Percentiles rank a stretch among this genome's conserved stretches.
These are phyloP conservation scores for Diplodus puntazzo DNA, from an alignment of 2,797 vertebrate genomes.

Conservation along the genomic window DNA sequence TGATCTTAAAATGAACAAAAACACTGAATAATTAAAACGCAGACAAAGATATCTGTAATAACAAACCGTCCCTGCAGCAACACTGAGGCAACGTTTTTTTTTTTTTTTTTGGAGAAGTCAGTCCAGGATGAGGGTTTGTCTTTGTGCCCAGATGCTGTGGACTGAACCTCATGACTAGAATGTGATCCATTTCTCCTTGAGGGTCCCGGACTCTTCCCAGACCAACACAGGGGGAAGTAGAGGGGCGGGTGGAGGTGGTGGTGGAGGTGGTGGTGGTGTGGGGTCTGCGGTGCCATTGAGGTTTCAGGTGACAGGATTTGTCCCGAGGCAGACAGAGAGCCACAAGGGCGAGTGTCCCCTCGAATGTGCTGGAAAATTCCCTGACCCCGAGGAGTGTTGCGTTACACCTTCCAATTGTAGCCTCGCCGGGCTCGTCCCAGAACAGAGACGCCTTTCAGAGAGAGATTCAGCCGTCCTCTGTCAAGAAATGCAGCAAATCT, in stretches of 20 bases:
- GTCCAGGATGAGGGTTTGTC: conserved; percentile 46
- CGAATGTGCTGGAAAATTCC: conserved; percentile 71
- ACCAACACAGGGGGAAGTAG: conserved; percentile 21
- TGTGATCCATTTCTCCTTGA: conserved; percentile 69
- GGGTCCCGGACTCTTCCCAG: conserved; percentile 57
- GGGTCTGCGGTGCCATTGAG: conserved; percentile 27
- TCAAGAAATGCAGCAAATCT: conserved; percentile 10
- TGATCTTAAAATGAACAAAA: conserved; percentile 18
- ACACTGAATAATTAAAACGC: conserved; percentile 38
- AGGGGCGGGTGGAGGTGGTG: too few species aligned
- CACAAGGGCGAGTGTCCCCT: conserved; percentile 66
- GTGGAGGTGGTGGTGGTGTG: too few species aligned
- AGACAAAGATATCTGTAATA: conserved; percentile 18
- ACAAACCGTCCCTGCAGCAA: conserved; percentile 23
- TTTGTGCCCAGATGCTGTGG: conserved; percentile 38
- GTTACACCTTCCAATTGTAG: conserved; percentile 74
- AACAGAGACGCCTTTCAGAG: conserved; percentile 81
- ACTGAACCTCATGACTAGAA: conserved; percentile 52
- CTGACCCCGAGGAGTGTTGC: conserved; percentile 73
- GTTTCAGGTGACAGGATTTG: conserved; percentile 77
- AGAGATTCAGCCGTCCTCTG: conserved; percentile 8
- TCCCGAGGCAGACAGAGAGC: conserved; percentile 66
- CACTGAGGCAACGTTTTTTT: conserved; percentile 19
- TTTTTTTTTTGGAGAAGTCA: conserved; percentile 16
- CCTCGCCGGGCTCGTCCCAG: conserved; percentile 44